Base-by-base conservation (phyloP, 2,113 vertebrate genomes). In the Myotis davidii region DNA sequence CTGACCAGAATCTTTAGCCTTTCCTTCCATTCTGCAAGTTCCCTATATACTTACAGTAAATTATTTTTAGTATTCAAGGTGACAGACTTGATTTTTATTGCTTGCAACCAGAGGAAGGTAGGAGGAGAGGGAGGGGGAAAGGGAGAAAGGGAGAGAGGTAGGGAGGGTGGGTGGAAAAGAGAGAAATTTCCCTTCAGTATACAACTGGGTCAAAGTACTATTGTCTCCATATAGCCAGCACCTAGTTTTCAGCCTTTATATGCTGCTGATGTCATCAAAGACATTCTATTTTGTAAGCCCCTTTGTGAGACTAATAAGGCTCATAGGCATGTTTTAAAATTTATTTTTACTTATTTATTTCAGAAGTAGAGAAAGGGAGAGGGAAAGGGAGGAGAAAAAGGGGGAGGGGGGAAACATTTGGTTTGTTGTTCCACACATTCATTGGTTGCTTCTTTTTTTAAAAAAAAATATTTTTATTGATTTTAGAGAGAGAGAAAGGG, bases 181-280 rank as follows among this genome's bases (percentile, higher is more conserved):
- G 39, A 39, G 37, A 32, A 64, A 82, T 81, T 91, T 86, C 65
- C 54, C 32, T 91, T 85, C 65, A 81, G 23, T 25, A n/a, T 50
- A 61, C n/a, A 76, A 70, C 32, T 95, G 12, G 29, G 69, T 81
- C 64, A 93, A 39, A 74, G 65, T 73, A 79, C 54, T 74, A 78
- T 65, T 85, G 64, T 85, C 32, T 79, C 42, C 32, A 2, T 56
- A 72, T n/a, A 72, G 27, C 72, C 45, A 54, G 54, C 91, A 79
- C 32, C 45, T 73, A 86, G 20, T 93, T 74, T 90, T 86, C 21
- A 76, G 29, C 32, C 37, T 86, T 90, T 96, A 59, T 82, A n/a
- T 94, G 74, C 59, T 76, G 16, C 65, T 39, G 32, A 86, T 81
- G 37, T 72, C 37, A 56, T 56, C 45, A 81, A 93, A 74, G 42